Evolutionary conservation across 2,797 vertebrate species (phyloP).

Genomic region (Forpus xanthops): DNA sequence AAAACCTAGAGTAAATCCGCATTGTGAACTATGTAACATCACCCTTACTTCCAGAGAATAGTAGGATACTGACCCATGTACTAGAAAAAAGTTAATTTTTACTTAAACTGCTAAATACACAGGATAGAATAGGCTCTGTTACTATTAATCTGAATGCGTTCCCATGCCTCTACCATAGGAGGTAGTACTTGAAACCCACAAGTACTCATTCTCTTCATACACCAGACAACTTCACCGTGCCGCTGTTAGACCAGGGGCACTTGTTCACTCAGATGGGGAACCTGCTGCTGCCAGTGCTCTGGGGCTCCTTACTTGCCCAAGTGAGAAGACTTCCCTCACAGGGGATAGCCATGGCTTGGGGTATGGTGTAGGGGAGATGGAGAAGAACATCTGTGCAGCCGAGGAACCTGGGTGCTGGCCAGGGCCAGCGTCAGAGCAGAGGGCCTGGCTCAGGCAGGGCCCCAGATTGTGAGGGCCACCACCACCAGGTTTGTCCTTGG

Average conservation of each 20-base stretch:
- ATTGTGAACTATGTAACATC: fast-evolving
- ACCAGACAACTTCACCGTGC: fast-evolving
- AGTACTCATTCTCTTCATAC: background rate
- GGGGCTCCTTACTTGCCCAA: background rate
- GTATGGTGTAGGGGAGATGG: fast-evolving
- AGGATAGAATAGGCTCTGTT: fast-evolving
- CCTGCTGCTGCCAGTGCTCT: fast-evolving
- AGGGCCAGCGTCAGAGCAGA: background rate
- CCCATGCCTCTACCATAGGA: background rate
- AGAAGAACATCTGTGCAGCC: fast-evolving
- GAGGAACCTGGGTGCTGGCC: too few relatives aligned
- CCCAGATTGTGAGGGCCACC: fast-evolving
- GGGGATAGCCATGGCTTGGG: background rate
- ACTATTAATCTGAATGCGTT: background rate
- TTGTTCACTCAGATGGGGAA: background rate
- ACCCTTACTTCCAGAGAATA: background rate
- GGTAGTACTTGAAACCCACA: fast-evolving
- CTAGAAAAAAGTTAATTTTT: fast-evolving
- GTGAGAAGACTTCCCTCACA: fast-evolving
- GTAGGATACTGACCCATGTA: fast-evolving
- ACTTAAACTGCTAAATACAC: background rate
- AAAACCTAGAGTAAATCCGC: background rate
- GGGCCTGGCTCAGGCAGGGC: fast-evolving
- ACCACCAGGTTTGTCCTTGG: fast-evolving
- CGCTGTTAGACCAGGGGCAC: fast-evolving